Conservation (phyloP, 1,140 invertebrate genomes). For the Drosophila quadrilineata region DNA sequence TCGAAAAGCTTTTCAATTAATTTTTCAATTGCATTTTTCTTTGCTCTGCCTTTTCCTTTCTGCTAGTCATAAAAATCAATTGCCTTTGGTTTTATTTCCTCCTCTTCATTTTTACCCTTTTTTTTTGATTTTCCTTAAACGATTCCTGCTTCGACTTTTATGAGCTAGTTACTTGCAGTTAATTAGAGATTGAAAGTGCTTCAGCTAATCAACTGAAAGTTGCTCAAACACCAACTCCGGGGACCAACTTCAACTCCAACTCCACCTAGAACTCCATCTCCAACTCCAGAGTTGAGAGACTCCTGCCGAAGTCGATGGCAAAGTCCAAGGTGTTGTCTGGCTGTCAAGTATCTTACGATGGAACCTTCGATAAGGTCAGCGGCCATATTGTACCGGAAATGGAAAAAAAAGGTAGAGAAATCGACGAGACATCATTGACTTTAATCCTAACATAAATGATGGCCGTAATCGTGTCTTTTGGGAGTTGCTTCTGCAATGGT, state of each 20-base stretch:
- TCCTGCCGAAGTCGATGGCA: no score
- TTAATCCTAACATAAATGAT: constrained; percentile 34
- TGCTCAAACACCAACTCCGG: constrained; percentile 25
- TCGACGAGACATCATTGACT: constrained; percentile 7
- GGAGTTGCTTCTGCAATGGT: no score
- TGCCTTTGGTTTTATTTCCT: constrained; percentile 8
- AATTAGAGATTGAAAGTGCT: constrained; percentile 54
- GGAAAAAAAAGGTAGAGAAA: constrained; percentile 29
- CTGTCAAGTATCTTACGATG: constrained; percentile 25
- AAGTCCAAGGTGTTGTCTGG: constrained; percentile 45
- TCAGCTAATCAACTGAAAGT: constrained; percentile 49
- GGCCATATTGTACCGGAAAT: constrained; percentile 34
- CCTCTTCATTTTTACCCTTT: constrained; percentile 10
- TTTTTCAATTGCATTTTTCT: constrained; percentile 38
- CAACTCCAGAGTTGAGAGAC: no score
- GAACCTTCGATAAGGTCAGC: constrained; percentile 8
- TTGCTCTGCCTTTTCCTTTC: not conserved
- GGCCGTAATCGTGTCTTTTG: constrained; percentile 24
- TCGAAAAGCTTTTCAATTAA: constrained; percentile 53
- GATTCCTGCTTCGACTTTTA: constrained; percentile 38
- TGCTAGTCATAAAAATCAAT: constrained; percentile 46
- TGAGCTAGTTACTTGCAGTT: constrained; percentile 55
- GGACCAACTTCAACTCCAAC: no score
- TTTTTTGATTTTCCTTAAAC: constrained; percentile 11
- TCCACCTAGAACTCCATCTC: no score